Conservation (phyloP, 1,140 invertebrate species). For the Hycleus cichorii region DNA sequence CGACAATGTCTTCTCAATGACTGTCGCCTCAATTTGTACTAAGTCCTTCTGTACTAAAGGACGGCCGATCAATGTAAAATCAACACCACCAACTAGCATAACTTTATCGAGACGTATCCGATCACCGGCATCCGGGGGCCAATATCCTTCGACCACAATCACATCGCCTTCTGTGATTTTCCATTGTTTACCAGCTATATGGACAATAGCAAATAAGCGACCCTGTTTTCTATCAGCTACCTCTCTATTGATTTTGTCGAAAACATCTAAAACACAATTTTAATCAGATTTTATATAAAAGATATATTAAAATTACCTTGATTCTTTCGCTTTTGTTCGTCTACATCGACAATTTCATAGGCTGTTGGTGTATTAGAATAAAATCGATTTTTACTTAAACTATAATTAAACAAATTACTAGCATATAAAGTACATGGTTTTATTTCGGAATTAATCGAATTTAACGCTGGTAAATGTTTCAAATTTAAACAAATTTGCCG, state of each 20-base stretch:
- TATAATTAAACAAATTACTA: too few species aligned
- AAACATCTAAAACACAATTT: slow-evolving; percentile 19
- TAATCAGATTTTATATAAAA: neutral
- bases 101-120: slow-evolving; percentile 82
- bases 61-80: slow-evolving; percentile 79
- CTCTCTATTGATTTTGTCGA: slow-evolving; percentile 52
- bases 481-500: slow-evolving; percentile 3
- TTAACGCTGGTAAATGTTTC: neutral
- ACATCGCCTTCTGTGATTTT: slow-evolving; percentile 84
- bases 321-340: slow-evolving; percentile 18
- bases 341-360: slow-evolving; percentile 32
- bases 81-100: slow-evolving; percentile 71
- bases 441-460: neutral
- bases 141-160: slow-evolving; percentile 73
- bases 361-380: slow-evolving; percentile 25
- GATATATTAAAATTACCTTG: slow-evolving; percentile 19
- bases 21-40: slow-evolving; percentile 72
- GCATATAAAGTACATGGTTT: too few species aligned
- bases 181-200: slow-evolving; percentile 76
- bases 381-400: neutral
- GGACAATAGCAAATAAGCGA: slow-evolving; percentile 79
- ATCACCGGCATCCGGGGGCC: slow-evolving; percentile 78
- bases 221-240: slow-evolving; percentile 51
- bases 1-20: slow-evolving; percentile 84
- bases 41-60: slow-evolving; percentile 70